phyloP scores from a whole-genome alignment of 2,113 vertebrate genomes.

The Embiotoca jacksoni region DNA sequence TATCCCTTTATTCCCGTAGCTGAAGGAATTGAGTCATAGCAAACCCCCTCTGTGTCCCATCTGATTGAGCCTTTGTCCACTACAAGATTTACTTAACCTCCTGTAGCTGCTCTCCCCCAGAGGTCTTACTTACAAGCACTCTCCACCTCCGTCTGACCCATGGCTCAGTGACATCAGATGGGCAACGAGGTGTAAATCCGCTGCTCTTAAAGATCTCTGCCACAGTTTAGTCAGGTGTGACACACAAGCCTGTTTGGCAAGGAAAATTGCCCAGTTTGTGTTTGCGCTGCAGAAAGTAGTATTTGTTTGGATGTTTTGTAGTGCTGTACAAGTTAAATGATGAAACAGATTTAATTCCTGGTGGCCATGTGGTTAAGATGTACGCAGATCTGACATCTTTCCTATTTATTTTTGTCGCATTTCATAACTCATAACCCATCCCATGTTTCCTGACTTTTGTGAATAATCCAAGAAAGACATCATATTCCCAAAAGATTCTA shows the following conservation, averaged over 20 bases:
- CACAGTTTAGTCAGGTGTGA: constrained; percentile 60
- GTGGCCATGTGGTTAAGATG: neutral
- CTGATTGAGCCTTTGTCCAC: constrained; percentile 56
- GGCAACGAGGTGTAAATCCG: constrained; percentile 72
- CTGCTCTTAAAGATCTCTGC: constrained; percentile 46
- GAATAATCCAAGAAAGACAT: too few relatives aligned
- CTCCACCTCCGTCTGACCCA: constrained; percentile 48
- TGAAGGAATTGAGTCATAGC: constrained; percentile 24
- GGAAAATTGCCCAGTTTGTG: constrained; percentile 1
- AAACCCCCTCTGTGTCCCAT: constrained; percentile 34
- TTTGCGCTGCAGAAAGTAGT: neutral
- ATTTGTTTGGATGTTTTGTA: constrained; percentile 12
- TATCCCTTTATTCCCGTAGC: constrained; percentile 9
- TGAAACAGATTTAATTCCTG: neutral
- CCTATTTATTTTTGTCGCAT: neutral
- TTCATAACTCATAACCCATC: neutral
- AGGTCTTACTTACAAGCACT: constrained; percentile 59
- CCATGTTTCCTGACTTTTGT: neutral
- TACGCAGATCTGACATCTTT: neutral
- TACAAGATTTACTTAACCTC: constrained; percentile 66
- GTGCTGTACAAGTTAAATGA: neutral
- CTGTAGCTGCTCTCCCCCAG: constrained; percentile 53
- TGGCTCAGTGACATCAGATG: constrained; percentile 62
- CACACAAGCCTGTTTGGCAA: constrained; percentile 31
- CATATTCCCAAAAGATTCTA: neutral